Evolutionary conservation across 2,888 invertebrate species (phyloP).

Genomic region (Aphidoletes aphidimyza): DNA sequence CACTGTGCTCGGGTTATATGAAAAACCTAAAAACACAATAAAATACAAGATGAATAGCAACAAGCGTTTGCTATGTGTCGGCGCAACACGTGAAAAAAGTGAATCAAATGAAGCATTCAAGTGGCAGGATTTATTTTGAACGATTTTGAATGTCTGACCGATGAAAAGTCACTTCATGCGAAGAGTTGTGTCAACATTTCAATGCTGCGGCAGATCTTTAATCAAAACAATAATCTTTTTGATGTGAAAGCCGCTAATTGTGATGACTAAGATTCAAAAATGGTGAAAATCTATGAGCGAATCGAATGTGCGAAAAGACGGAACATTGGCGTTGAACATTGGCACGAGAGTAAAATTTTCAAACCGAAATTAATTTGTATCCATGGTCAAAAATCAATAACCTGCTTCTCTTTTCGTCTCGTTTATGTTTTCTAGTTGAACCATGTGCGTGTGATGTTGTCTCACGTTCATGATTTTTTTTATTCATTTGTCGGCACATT

Average conservation of each 20-base stretch:
- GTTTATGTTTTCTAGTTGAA: background rate
- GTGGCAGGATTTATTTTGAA: background rate
- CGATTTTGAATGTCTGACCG: background rate
- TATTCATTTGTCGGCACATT: background rate
- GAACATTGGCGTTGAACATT: background rate
- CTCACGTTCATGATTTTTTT: background rate
- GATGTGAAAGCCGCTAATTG: conserved; percentile 7
- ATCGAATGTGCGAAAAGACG: background rate
- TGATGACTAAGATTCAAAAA: background rate
- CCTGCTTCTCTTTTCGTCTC: background rate
- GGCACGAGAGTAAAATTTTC: background rate
- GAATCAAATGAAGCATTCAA: background rate
- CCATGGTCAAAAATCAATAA: conserved; percentile 53
- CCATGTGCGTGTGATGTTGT: background rate
- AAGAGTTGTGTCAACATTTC: background rate
- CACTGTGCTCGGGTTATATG: background rate
- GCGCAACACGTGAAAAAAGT: background rate
- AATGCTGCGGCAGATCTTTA: conserved; percentile 17
- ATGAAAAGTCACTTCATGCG: conserved; percentile 28
- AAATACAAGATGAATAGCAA: background rate
- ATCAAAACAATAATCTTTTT: conserved; percentile 24
- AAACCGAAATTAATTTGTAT: background rate
- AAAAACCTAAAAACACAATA: background rate
- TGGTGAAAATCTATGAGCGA: background rate
- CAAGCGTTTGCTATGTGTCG: background rate